Percentiles rank a stretch among this genome's conserved stretches.
phyloP scores from a whole-genome alignment of 2,797 vertebrate genomes.

The Taeniopygia guttata region DNA sequence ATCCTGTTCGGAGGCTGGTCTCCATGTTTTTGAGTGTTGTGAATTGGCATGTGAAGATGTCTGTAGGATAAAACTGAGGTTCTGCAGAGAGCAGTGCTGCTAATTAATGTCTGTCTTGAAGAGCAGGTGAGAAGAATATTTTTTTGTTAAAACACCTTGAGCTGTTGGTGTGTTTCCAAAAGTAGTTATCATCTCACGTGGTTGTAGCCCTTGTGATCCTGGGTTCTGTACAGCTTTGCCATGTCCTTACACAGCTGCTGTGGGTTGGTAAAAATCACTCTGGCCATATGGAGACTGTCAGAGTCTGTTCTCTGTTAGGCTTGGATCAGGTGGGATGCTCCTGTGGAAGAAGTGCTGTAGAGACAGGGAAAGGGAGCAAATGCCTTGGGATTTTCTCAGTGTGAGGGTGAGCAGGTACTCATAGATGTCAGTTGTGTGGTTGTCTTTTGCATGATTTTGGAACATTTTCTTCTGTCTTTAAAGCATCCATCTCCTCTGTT shows the following conservation, averaged over 20 bases:
- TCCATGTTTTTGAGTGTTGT: rapidly evolving
- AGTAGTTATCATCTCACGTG: rapidly evolving
- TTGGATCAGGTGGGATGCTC: background rate
- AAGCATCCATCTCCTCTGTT: background rate
- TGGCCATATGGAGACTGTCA: background rate
- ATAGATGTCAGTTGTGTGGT: background rate
- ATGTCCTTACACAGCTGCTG: background rate
- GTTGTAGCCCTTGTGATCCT: background rate
- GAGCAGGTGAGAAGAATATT: background rate
- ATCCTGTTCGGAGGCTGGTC: background rate
- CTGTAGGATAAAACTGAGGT: background rate
- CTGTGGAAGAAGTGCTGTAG: background rate
- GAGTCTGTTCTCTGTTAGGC: background rate
- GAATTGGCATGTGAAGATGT: background rate
- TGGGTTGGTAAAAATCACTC: background rate
- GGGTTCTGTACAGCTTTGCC: background rate
- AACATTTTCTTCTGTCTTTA: background rate
- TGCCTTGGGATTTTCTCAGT: background rate
- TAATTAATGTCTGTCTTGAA: background rate
- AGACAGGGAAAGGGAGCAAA: background rate
- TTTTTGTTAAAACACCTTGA: background rate
- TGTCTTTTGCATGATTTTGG: background rate
- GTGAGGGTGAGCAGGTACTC: rapidly evolving
- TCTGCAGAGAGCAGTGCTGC: background rate
- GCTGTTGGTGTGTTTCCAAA: background rate